These are phyloP conservation scores for Catharus fuscescens DNA, from an alignment of 2,113 vertebrate species.

Conservation along the genomic window DNA sequence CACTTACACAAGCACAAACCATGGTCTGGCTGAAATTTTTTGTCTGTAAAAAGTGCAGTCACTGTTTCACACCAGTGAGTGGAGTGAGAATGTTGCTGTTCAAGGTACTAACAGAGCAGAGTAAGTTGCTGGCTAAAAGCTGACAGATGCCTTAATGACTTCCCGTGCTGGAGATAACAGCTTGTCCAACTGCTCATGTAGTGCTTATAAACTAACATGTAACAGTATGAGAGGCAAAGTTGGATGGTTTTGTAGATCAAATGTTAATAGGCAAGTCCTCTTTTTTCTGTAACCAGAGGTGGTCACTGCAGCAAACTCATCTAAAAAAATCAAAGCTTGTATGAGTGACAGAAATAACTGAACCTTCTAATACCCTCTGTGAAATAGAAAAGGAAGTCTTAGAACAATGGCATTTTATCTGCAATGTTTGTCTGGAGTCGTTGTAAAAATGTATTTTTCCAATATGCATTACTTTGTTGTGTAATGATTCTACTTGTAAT, in stretches of 20 bases:
- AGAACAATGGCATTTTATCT: conserved; percentile 49
- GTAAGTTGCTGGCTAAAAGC: conserved; percentile 12
- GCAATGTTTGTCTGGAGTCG: conserved; percentile 57
- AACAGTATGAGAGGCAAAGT: neutral
- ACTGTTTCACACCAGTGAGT: neutral
- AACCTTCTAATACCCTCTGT: conserved; percentile 17
- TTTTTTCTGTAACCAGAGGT: neutral
- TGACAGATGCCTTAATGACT: conserved; percentile 70
- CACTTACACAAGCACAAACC: neutral
- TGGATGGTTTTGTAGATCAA: neutral
- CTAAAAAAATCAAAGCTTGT: conserved; percentile 14
- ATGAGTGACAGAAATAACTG: neutral
- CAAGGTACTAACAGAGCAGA: neutral
- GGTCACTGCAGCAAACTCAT: neutral
- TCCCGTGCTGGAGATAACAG: neutral
- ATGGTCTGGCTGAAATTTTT: neutral
- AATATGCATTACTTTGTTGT: conserved; percentile 70
- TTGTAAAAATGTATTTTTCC: conserved; percentile 79
- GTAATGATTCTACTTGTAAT: conserved; percentile 76
- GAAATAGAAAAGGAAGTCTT: conserved; percentile 53
- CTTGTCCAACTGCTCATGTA: neutral
- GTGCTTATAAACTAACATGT: neutral
- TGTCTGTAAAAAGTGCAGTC: neutral
- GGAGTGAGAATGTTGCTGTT: neutral
- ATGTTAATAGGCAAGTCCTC: neutral